A percentile compares a stretch with the other conserved stretches of the same genome.
phyloP scores from a whole-genome alignment of 2,113 vertebrate species.

The Smithornis capensis region DNA sequence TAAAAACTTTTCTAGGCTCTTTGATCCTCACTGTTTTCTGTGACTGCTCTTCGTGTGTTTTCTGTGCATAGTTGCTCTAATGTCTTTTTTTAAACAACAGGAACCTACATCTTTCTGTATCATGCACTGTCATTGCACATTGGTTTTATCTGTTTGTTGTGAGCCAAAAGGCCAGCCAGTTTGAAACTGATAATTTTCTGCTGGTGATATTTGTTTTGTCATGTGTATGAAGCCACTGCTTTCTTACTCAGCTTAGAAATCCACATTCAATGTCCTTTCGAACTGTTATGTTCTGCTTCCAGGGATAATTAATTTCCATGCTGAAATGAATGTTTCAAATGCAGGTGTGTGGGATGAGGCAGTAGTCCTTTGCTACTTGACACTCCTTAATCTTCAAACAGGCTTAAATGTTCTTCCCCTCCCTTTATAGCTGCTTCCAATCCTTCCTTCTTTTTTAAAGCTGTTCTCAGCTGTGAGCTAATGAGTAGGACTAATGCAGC shows the following conservation, averaged over 20 bases:
- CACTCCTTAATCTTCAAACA: slow-evolving; percentile 59
- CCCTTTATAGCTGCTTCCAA: slow-evolving; percentile 39
- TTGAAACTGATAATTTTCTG: background rate
- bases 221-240: background rate
- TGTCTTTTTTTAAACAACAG: background rate
- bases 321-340: background rate
- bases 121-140: background rate
- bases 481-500: slow-evolving; percentile 9
- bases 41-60: background rate
- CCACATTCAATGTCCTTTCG: background rate
- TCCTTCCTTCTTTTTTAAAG: slow-evolving; percentile 46
- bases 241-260: background rate
- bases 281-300: slow-evolving; percentile 1
- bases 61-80: background rate
- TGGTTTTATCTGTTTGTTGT: background rate
- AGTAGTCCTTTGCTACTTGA: slow-evolving; percentile 34
- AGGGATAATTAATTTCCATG: slow-evolving; percentile 26
- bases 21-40: background rate
- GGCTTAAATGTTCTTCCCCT: slow-evolving; percentile 44
- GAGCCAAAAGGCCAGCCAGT: background rate
- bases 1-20: background rate
- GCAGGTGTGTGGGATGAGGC: slow-evolving; percentile 41
- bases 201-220: background rate
- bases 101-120: background rate
- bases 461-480: slow-evolving; percentile 30